A percentile compares a stretch with the other conserved stretches of the same genome.
These are phyloP conservation scores for Steinernema khuongi DNA, from an alignment of 1,140 invertebrate species.

Conservation along the genomic window DNA sequence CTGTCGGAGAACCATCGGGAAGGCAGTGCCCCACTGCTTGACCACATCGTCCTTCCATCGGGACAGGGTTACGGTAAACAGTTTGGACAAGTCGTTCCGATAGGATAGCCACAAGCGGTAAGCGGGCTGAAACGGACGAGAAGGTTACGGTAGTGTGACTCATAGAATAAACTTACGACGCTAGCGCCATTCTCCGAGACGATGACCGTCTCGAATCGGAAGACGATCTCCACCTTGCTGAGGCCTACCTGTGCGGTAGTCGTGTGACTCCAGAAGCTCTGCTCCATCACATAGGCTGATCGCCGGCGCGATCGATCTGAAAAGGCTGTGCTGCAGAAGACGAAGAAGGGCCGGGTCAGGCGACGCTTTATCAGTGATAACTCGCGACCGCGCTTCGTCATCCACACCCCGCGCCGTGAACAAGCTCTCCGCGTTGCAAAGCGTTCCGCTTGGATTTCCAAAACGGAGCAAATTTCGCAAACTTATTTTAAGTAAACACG, in stretches of 20 bases:
- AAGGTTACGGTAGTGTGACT: background rate
- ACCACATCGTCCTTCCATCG: background rate
- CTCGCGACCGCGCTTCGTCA: background rate
- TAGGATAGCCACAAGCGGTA: background rate
- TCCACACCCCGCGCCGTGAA: too few species aligned
- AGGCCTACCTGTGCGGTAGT: background rate
- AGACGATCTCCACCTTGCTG: background rate
- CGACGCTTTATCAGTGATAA: background rate
- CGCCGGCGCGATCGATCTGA: background rate
- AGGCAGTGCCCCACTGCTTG: background rate
- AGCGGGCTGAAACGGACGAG: background rate
- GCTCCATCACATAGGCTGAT: background rate
- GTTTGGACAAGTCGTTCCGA: background rate
- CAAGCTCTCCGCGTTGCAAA: background rate
- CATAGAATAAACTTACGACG: background rate
- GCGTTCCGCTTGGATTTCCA: too few species aligned
- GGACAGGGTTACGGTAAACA: background rate
- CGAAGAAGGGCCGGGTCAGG: background rate
- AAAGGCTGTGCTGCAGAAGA: background rate
- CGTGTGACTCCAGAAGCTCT: background rate
- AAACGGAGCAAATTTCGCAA: too few species aligned
- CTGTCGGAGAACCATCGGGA: background rate
- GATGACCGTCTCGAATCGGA: background rate
- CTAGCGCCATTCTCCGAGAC: background rate
- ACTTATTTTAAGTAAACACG: too few species aligned